Percentiles rank a stretch among this genome's conserved stretches.
phyloP scores from a whole-genome alignment of 1,140 invertebrate genomes.

The Nixonia krombeini region DNA sequence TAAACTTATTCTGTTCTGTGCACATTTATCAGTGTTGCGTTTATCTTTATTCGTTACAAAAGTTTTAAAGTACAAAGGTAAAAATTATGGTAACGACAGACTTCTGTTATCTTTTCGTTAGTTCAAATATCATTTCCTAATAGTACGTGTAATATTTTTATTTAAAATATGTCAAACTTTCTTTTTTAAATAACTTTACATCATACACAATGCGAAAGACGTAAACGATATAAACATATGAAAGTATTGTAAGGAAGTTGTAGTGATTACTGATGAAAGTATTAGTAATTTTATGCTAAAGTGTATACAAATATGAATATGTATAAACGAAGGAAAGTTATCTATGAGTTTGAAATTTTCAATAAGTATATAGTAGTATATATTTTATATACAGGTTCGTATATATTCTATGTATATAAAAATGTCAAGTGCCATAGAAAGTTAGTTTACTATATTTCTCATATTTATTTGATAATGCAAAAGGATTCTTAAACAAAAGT shows the following conservation, averaged over 20 bases:
- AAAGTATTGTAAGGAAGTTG: slow-evolving; percentile 64
- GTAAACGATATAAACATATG: slow-evolving; percentile 55
- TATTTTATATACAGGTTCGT: slow-evolving; percentile 1
- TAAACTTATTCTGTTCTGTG: too few relatives aligned
- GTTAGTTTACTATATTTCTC: too few relatives aligned
- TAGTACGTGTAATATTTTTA: not conserved
- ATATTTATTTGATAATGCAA: too few relatives aligned
- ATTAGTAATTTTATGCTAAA: slow-evolving; percentile 32
- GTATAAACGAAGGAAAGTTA: slow-evolving; percentile 27
- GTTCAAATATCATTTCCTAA: too few relatives aligned
- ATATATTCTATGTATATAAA: slow-evolving; percentile 10
- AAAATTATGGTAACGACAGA: too few relatives aligned
- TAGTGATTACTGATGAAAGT: slow-evolving; percentile 48
- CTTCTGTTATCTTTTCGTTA: too few relatives aligned
- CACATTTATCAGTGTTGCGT: not conserved
- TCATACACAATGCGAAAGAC: slow-evolving; percentile 18
- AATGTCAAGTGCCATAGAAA: too few relatives aligned
- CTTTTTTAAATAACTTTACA: slow-evolving; percentile 19
- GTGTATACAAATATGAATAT: slow-evolving; percentile 39
- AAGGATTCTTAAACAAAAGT: not conserved
- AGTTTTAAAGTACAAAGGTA: too few relatives aligned
- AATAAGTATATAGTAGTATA: slow-evolving; percentile 3
- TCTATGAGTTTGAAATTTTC: slow-evolving; percentile 30
- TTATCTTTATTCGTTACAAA: too few relatives aligned
- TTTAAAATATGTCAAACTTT: not conserved